Evolutionary conservation across 1,140 invertebrate species (phyloP).

Genomic region (Drosophila sp.): DNA sequence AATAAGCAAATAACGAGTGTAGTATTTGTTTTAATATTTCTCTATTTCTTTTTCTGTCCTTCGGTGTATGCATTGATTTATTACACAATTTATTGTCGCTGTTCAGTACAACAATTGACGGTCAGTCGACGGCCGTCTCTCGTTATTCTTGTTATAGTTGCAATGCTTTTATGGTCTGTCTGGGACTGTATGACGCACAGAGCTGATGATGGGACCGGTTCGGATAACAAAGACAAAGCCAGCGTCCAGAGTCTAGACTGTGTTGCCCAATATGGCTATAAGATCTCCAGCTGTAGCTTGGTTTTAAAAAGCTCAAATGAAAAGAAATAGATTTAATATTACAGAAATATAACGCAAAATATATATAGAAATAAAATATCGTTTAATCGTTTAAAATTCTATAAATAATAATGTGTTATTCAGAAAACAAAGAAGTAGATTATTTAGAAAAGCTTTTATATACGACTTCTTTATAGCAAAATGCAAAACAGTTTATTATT

Average conservation of each 20-base stretch:
- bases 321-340: not conserved
- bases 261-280: constrained; percentile 60
- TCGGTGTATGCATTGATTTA: constrained; percentile 63
- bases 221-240: constrained; percentile 62
- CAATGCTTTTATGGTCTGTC: constrained; percentile 67
- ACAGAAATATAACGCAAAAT: not conserved
- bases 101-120: constrained; percentile 33
- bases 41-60: constrained; percentile 22
- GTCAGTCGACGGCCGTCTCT: constrained; percentile 32
- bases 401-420: no score
- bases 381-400: no score
- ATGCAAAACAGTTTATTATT: no score
- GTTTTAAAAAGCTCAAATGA: not conserved
- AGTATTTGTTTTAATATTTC: constrained; percentile 16
- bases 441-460: no score
- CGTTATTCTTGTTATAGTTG: constrained; percentile 45
- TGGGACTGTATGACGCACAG: constrained; percentile 64
- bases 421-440: no score
- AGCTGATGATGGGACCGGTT: constrained; percentile 65
- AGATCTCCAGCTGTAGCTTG: constrained; percentile 13
- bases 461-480: no score
- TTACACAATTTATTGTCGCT: constrained; percentile 67
- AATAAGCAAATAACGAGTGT: not conserved
- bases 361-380: not conserved
- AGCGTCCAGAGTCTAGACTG: constrained; percentile 61